Percentiles rank a stretch among this genome's conserved stretches.
phyloP scores from a whole-genome alignment of 2,888 invertebrate species.

The Melangyna quadrimaculata region DNA sequence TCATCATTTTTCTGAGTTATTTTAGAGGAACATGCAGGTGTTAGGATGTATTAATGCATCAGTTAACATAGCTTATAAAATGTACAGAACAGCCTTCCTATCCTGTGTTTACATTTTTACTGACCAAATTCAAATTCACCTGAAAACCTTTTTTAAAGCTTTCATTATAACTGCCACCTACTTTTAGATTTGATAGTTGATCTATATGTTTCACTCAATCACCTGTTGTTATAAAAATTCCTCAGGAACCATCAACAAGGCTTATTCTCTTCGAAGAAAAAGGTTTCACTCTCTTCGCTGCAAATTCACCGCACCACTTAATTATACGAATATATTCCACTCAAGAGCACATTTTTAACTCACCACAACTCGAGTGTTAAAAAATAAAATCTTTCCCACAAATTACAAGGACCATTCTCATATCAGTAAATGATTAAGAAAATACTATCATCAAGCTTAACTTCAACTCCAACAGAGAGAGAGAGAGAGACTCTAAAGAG shows the following conservation, averaged over 20 bases:
- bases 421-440: background rate
- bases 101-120: no score
- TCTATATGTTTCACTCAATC: slow-evolving; percentile 40
- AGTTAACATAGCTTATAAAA: background rate
- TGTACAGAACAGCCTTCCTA: background rate
- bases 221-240: slow-evolving; percentile 57
- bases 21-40: no score
- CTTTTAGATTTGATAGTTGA: background rate
- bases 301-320: slow-evolving; percentile 11
- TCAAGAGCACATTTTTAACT: slow-evolving; percentile 20
- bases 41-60: no score
- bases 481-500: background rate
- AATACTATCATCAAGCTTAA: background rate
- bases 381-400: slow-evolving; percentile 2
- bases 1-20: no score
- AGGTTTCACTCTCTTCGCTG: slow-evolving; percentile 34
- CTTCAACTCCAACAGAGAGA: slow-evolving; percentile 14
- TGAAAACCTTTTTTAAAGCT: background rate
- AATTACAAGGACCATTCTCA: background rate
- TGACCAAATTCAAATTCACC: no score
- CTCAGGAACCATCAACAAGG: background rate
- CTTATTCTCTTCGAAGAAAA: background rate
- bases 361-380: background rate
- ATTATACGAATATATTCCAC: background rate
- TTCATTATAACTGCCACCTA: background rate